Evolutionary conservation across 1,140 invertebrate genomes (phyloP).

Genomic region (Matsumurasca onukii): DNA sequence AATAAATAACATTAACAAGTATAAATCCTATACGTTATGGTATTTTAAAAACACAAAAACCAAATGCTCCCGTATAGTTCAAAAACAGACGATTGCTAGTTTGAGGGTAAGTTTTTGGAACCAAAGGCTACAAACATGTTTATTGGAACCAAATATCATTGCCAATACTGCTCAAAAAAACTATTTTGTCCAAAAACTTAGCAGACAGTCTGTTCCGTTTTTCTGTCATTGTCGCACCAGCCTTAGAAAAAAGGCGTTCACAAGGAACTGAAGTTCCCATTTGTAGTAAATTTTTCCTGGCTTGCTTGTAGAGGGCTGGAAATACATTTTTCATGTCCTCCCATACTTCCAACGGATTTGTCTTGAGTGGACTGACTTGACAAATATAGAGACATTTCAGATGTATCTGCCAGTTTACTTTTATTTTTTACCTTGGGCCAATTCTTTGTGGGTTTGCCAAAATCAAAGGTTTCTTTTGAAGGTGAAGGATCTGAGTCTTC

Average conservation of each 20-base stretch:
- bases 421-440: conserved; percentile 21
- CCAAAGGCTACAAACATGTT: too few species aligned
- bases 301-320: conserved; percentile 44
- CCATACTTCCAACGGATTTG: conserved; percentile 47
- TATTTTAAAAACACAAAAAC: too few species aligned
- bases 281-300: conserved; percentile 44
- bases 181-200: conserved; percentile 27
- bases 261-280: conserved; percentile 48
- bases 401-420: neutral
- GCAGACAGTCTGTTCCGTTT: conserved; percentile 29
- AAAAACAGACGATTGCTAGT: too few species aligned
- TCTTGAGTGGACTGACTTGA: conserved; percentile 27
- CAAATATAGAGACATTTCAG: conserved; percentile 7
- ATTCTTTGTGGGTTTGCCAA: conserved; percentile 32
- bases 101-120: too few species aligned
- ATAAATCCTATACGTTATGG: too few species aligned
- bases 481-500: conserved; percentile 10
- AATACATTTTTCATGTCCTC: conserved; percentile 44
- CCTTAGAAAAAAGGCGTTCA: conserved; percentile 49
- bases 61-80: too few species aligned
- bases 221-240: conserved; percentile 36
- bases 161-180: conserved; percentile 26
- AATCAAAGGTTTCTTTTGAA: conserved; percentile 22
- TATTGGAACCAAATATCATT: conserved; percentile 21
- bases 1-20: too few species aligned